phyloP scores from a whole-genome alignment of 2,888 invertebrate genomes.

The Holacanthella duospinosa region DNA sequence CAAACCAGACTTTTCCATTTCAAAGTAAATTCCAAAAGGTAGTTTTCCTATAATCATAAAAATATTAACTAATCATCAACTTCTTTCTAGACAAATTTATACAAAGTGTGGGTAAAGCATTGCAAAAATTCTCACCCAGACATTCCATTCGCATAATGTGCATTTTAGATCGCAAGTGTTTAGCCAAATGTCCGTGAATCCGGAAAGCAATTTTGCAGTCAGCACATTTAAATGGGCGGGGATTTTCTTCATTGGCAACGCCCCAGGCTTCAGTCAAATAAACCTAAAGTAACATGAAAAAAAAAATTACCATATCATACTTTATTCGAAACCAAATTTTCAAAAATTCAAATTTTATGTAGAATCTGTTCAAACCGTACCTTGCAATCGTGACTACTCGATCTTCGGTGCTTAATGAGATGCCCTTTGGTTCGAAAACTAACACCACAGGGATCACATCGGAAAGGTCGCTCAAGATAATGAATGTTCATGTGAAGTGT shows the following conservation, averaged over 20 bases:
- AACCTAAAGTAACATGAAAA: slow-evolving; percentile 21
- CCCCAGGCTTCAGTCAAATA: slow-evolving; percentile 35
- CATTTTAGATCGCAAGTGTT: slow-evolving; percentile 90
- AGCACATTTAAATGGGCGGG: slow-evolving; percentile 88
- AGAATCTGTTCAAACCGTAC: slow-evolving; percentile 43
- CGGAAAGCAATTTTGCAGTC: slow-evolving; percentile 94
- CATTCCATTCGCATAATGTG: slow-evolving; percentile 91
- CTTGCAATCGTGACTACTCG: slow-evolving; percentile 84
- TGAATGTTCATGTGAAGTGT: slow-evolving; percentile 89
- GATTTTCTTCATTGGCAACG: slow-evolving; percentile 65
- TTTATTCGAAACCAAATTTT: too few relatives aligned
- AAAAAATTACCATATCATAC: slow-evolving; percentile 7
- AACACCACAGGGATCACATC: slow-evolving; percentile 82
- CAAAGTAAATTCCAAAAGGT: slow-evolving; percentile 86
- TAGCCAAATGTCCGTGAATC: slow-evolving; percentile 92
- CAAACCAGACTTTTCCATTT: slow-evolving; percentile 79
- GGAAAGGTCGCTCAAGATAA: slow-evolving; percentile 82
- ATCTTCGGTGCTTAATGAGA: slow-evolving; percentile 83
- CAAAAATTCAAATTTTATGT: slow-evolving; percentile 9
- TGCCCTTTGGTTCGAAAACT: slow-evolving; percentile 84
- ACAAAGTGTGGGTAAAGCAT: too few relatives aligned
- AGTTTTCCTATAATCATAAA: slow-evolving; percentile 49
- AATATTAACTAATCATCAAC: not conserved
- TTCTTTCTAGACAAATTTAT: not conserved
- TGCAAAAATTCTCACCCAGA: slow-evolving; percentile 52